Percentiles rank a stretch among this genome's conserved stretches.
Evolutionary conservation across 2,797 vertebrate genomes (phyloP).

Genomic region (Petrocephalus sullivani): DNA sequence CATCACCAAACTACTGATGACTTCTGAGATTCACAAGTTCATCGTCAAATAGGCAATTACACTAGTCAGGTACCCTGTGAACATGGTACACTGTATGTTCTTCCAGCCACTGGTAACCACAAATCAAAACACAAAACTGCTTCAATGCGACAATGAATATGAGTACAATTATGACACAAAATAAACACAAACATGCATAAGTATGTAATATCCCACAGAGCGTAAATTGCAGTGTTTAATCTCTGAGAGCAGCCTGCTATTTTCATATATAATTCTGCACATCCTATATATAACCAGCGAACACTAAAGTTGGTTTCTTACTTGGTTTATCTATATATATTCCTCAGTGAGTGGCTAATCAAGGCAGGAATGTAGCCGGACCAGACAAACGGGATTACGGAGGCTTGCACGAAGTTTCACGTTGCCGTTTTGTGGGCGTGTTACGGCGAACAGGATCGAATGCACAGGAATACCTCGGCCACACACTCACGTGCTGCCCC

Average conservation of each 20-base stretch:
- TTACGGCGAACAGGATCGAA: neutral
- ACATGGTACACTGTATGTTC: too few species aligned
- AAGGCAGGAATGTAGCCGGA: slow-evolving; percentile 64
- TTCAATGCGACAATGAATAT: too few species aligned
- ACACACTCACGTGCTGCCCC: neutral
- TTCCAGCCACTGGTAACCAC: too few species aligned
- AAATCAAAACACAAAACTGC: too few species aligned
- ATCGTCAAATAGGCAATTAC: neutral
- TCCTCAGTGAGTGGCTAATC: slow-evolving; percentile 32
- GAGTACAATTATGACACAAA: too few species aligned
- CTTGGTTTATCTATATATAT: neutral
- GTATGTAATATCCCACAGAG: neutral
- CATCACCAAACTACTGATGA: neutral
- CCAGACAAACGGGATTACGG: slow-evolving; percentile 69
- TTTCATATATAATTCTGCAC: neutral
- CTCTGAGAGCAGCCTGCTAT: neutral
- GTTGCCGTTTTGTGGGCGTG: neutral
- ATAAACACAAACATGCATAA: too few species aligned
- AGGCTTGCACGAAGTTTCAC: slow-evolving; percentile 21
- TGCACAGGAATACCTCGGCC: neutral
- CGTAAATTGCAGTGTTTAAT: neutral
- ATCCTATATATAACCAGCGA: neutral
- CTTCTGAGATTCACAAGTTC: neutral
- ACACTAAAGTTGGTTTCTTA: neutral
- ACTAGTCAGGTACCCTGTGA: neutral